These are phyloP conservation scores for Lasiommata megera DNA, from an alignment of 2,888 invertebrate species.

Conservation along the genomic window DNA sequence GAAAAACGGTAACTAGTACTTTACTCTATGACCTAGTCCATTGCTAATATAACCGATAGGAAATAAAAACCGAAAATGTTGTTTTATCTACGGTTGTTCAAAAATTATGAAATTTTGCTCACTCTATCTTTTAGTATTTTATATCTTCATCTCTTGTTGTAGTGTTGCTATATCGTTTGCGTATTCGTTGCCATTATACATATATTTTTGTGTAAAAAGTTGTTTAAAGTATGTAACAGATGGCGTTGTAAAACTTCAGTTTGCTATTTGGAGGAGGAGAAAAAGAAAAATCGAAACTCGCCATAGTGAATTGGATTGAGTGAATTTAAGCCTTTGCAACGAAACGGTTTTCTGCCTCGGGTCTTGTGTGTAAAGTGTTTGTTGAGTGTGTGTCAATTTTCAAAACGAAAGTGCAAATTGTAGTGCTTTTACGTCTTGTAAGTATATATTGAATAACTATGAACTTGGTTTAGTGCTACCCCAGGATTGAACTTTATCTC, in stretches of 20 bases:
- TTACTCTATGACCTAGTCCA: no score
- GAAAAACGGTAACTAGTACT: no score
- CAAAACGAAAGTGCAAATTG: conserved; percentile 56
- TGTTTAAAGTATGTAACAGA: conserved; percentile 37
- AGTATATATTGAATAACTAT: conserved; percentile 48
- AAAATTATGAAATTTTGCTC: not conserved
- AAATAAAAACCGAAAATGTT: no score
- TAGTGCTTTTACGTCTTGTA: conserved; percentile 69
- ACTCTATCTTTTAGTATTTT: not conserved
- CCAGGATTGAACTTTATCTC: conserved; percentile 37
- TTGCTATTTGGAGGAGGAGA: conserved; percentile 39
- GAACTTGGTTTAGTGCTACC: conserved; percentile 24
- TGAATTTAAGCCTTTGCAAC: conserved; percentile 55
- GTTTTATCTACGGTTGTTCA: not conserved
- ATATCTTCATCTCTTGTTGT: conserved; percentile 1
- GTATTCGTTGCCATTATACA: conserved; percentile 4
- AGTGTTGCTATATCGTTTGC: conserved; percentile 17
- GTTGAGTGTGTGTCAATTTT: conserved; percentile 66
- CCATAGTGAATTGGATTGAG: conserved; percentile 41
- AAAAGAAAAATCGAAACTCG: conserved; percentile 62
- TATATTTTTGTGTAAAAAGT: no score
- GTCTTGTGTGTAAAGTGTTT: conserved; percentile 75
- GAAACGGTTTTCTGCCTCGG: conserved; percentile 78
- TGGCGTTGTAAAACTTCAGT: conserved; percentile 44
- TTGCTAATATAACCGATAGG: no score